Evolutionary conservation across 2,113 vertebrate genomes (phyloP).

Genomic region (Solenodon paradoxus): DNA sequence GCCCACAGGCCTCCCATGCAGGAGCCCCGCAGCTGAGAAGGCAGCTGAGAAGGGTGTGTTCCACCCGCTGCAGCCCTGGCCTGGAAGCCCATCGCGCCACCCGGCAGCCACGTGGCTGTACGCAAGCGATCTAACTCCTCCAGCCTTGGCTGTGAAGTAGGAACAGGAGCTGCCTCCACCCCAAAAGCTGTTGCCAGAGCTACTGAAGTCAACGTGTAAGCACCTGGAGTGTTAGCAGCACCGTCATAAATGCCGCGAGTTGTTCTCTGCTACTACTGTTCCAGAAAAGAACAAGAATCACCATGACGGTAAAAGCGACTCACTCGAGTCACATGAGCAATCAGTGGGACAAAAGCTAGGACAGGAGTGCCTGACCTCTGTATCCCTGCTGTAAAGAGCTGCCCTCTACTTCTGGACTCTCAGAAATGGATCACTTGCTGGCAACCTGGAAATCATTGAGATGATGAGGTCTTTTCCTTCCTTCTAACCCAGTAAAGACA

Average conservation of each 20-base stretch:
- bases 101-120: no score
- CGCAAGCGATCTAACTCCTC: not conserved
- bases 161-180: accelerated
- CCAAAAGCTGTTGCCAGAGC: accelerated
- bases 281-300: not conserved
- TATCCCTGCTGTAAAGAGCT: not conserved
- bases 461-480: not conserved
- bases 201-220: not conserved
- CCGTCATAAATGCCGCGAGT: not conserved
- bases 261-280: not conserved
- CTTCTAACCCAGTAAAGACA: not conserved
- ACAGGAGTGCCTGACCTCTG: not conserved
- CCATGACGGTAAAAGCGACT: not conserved
- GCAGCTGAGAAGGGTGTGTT: not conserved
- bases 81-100: not conserved
- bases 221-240: no score
- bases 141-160: not conserved
- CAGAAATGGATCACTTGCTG: not conserved
- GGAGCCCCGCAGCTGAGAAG: not conserved
- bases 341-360: not conserved
- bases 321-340: not conserved
- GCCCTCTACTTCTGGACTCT: not conserved
- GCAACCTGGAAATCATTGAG: not conserved
- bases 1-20: not conserved
- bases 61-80: not conserved